Evolutionary conservation across 1,140 invertebrate genomes (phyloP).

Genomic region (Drosophila funebris): DNA sequence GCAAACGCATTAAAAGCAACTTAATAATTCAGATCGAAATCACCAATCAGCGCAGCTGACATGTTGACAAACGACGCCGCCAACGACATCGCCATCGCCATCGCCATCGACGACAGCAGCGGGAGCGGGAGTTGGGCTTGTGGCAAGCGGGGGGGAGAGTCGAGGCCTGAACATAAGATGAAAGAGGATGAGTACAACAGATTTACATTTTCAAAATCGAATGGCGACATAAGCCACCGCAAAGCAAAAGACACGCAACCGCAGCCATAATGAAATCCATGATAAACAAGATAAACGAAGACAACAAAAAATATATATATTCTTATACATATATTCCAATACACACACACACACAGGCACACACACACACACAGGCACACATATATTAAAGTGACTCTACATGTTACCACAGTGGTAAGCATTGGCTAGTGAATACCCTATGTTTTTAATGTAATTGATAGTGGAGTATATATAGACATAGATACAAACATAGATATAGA

Average conservation of each 20-base stretch:
- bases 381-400: background rate
- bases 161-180: background rate
- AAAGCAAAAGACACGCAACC: constrained; percentile 77
- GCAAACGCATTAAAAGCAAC: constrained; percentile 80
- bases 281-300: constrained; percentile 78
- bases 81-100: constrained; percentile 29
- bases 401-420: background rate
- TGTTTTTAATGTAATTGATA: too few species aligned
- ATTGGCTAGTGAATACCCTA: background rate
- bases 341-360: background rate
- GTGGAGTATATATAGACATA: too few species aligned
- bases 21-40: constrained; percentile 81
- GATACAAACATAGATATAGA: too few species aligned
- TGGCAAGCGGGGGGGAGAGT: background rate
- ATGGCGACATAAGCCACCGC: constrained; percentile 80
- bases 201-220: constrained; percentile 81
- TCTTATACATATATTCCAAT: background rate
- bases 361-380: background rate
- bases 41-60: constrained; percentile 76
- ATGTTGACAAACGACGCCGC: constrained; percentile 77
- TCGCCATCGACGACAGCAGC: background rate
- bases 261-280: constrained; percentile 76
- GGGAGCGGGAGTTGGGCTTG: background rate
- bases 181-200: constrained; percentile 64
- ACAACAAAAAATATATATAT: constrained; percentile 37